Conservation (phyloP, 92 coral and sea anemone genomes). For the Muricea muricata region DNA sequence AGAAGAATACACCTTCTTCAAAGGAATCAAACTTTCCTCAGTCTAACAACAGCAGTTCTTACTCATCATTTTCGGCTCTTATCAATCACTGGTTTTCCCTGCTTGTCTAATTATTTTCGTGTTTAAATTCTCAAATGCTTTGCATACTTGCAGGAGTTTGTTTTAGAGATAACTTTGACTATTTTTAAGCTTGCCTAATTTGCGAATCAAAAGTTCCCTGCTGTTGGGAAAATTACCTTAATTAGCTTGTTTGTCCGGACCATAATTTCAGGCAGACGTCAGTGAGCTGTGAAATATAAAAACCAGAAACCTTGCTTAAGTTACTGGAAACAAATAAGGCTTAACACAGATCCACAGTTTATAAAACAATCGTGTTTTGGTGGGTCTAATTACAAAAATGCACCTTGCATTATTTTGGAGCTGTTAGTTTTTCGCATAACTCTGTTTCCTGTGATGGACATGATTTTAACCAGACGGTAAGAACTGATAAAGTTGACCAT, state of each 20-base stretch:
- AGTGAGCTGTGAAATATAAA: background rate
- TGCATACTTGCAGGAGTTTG: slow-evolving; percentile 1
- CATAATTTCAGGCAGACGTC: background rate
- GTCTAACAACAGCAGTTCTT: background rate
- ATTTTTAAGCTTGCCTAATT: background rate
- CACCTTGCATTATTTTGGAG: background rate
- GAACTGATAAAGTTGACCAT: background rate
- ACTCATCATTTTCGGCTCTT: background rate
- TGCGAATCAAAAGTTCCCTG: background rate
- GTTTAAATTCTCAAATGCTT: background rate
- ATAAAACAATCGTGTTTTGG: background rate
- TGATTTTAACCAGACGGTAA: background rate
- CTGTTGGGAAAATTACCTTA: background rate
- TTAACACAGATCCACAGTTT: background rate
- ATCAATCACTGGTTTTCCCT: background rate
- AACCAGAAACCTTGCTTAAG: background rate
- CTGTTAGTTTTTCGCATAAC: slow-evolving; percentile 5
- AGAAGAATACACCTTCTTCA: too few relatives aligned
- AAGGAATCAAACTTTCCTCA: too few relatives aligned
- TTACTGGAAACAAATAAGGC: background rate
- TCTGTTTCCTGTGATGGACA: background rate
- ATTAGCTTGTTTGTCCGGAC: background rate
- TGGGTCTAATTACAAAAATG: too few relatives aligned
- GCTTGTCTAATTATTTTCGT: background rate
- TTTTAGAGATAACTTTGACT: background rate